Evolutionary conservation across 2,888 invertebrate genomes (phyloP).

Genomic region (Sipha maydis): DNA sequence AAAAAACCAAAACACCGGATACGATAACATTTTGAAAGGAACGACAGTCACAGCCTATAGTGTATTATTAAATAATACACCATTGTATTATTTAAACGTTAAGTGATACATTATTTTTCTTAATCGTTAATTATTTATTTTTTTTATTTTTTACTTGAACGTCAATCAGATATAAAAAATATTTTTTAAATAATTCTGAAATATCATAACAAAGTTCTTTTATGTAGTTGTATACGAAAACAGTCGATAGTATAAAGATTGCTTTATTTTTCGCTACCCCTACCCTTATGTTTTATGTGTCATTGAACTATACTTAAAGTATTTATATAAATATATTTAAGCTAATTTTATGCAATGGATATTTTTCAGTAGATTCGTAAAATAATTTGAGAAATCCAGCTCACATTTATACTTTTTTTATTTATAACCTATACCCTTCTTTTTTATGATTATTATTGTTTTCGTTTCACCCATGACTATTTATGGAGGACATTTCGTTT

Average conservation of each 20-base stretch:
- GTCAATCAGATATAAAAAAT: background rate
- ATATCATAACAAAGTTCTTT: background rate
- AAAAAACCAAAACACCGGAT: background rate
- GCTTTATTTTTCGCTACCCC: background rate
- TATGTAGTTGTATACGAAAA: background rate
- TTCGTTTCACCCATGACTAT: constrained; percentile 24
- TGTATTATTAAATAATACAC: too few species aligned
- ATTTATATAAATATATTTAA: background rate
- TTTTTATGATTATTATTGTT: background rate
- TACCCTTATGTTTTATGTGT: background rate
- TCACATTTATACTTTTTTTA: constrained; percentile 22
- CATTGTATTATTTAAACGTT: background rate
- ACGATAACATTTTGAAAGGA: background rate
- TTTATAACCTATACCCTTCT: background rate
- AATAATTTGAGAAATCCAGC: background rate
- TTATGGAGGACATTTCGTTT: constrained; percentile 36
- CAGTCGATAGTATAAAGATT: background rate
- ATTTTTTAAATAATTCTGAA: background rate
- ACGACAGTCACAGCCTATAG: background rate
- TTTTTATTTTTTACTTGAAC: background rate
- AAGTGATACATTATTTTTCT: background rate
- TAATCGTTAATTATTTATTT: background rate
- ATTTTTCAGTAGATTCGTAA: background rate
- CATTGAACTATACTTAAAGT: background rate
- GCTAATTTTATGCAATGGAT: background rate